Base-by-base conservation (phyloP, 2,888 invertebrate genomes). In the Mythimna vitellina region DNA sequence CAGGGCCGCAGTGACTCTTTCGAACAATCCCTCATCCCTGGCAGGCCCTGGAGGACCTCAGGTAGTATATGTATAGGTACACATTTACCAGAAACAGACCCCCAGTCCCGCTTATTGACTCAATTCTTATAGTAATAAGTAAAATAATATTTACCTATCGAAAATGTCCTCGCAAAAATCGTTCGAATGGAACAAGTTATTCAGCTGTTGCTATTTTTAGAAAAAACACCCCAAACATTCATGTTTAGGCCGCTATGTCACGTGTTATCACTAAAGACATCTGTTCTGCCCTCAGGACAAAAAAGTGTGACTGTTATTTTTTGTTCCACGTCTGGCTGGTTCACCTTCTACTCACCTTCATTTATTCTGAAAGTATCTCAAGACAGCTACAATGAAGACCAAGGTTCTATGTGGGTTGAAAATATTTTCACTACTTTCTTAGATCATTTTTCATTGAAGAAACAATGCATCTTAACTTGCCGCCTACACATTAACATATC, bases 401-500 rank as follows among this genome's bases (percentile, higher is more conserved):
- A 70, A 65, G 49, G 57, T 69, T 66, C 42, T 57, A 79, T 73
- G 69, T 83, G 61, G 75, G 86, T 73, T 67, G 66, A 67, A 71
- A 70, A 51, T 60, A 78, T 78, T 81, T 81, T 72, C 66, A 77
- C 75, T 65, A 76, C 82, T 84, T 84, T 84, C 86, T 57, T 66
- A 68, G 32, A 73, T 65, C 57, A 85, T 83, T 80, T 84, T 80
- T 86, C 80, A 82, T 83, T 76, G 51, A 49, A 69, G 77, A 72
- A 77, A 82, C 83, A 78, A 83, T 76, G 67, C 64, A 70, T 67
- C 73, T 80, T 73, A 78, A 76, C 75, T 63, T 62, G 66, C 82
- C 78, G 76, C 89, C 88, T 75, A 75, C 81, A 85, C 83, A 68
- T 76, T 64, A 71, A 78, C 51, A 63, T 84, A 85, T 84, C 81